Conservation (phyloP, 2,113 vertebrate genomes). For the Pachypanchax playfairii region DNA sequence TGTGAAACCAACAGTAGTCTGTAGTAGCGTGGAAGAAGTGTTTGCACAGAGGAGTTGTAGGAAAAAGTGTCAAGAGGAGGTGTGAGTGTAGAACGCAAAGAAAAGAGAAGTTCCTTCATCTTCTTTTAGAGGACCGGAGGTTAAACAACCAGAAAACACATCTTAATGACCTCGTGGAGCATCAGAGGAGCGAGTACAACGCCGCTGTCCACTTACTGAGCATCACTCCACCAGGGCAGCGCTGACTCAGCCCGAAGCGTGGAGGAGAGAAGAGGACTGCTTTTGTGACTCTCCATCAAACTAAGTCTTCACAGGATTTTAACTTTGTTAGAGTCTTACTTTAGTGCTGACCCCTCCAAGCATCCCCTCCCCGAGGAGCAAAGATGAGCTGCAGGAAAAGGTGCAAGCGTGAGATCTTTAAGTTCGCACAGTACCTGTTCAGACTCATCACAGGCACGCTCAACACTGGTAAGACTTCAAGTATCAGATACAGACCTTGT, state of each 20-base stretch:
- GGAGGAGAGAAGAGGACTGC: constrained; percentile 47
- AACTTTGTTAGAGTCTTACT: constrained; percentile 46
- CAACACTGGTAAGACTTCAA: constrained; percentile 86
- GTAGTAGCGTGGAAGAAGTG: constrained; percentile 37
- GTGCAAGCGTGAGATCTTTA: constrained; percentile 95
- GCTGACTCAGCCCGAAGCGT: constrained; percentile 58
- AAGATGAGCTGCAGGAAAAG: constrained; percentile 96
- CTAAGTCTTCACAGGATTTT: constrained; percentile 41
- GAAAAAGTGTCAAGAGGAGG: constrained; percentile 46
- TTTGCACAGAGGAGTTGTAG: constrained; percentile 35
- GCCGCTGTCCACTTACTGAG: constrained; percentile 44
- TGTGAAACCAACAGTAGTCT: constrained; percentile 34
- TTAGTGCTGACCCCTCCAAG: constrained; percentile 52
- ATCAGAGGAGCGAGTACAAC: constrained; percentile 15
- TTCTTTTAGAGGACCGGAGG: constrained; percentile 58
- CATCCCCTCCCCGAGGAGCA: constrained; percentile 43
- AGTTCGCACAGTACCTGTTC: constrained; percentile 96
- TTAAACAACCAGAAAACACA: constrained; percentile 70
- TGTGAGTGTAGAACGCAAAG: constrained; percentile 32
- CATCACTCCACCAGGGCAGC: constrained; percentile 51
- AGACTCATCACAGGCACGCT: constrained; percentile 94
- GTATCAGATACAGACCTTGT: background rate
- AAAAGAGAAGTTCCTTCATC: constrained; percentile 41
- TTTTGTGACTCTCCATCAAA: constrained; percentile 36
- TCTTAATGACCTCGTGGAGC: constrained; percentile 66